phyloP scores from a whole-genome alignment of 2,113 vertebrate genomes.

The Ochotona princeps region DNA sequence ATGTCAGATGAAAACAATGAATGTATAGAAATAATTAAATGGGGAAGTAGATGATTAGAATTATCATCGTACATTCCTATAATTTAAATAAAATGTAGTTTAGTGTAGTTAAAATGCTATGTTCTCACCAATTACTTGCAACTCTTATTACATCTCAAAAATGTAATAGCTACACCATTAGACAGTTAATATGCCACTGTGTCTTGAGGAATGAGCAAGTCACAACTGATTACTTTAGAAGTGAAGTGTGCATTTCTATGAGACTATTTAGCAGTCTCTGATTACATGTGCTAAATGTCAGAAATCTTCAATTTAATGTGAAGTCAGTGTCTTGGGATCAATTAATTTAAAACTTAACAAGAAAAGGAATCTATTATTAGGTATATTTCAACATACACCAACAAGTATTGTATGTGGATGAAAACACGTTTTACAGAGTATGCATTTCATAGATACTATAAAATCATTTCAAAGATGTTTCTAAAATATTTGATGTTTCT shows the following conservation, averaged over 20 bases:
- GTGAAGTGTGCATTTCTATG: constrained; percentile 72
- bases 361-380: constrained; percentile 67
- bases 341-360: constrained; percentile 79
- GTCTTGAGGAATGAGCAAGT: constrained; percentile 81
- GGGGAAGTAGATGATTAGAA: constrained; percentile 70
- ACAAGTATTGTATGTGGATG: constrained; percentile 52
- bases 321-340: constrained; percentile 75
- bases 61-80: constrained; percentile 62
- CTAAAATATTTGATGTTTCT: background rate
- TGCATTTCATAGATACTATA: background rate
- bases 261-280: constrained; percentile 69
- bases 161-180: constrained; percentile 78
- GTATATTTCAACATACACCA: constrained; percentile 73
- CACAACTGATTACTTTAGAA: constrained; percentile 79
- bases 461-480: background rate
- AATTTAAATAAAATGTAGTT: constrained; percentile 69
- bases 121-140: constrained; percentile 71
- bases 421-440: constrained; percentile 36
- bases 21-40: background rate
- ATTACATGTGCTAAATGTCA: constrained; percentile 76
- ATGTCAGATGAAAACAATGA: background rate
- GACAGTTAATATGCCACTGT: constrained; percentile 75
- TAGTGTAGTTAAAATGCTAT: constrained; percentile 68
- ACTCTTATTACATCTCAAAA: constrained; percentile 76
- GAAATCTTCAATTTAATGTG: constrained; percentile 74